Evolutionary conservation across 2,888 invertebrate genomes (phyloP).

Genomic region (Tipula unca): DNA sequence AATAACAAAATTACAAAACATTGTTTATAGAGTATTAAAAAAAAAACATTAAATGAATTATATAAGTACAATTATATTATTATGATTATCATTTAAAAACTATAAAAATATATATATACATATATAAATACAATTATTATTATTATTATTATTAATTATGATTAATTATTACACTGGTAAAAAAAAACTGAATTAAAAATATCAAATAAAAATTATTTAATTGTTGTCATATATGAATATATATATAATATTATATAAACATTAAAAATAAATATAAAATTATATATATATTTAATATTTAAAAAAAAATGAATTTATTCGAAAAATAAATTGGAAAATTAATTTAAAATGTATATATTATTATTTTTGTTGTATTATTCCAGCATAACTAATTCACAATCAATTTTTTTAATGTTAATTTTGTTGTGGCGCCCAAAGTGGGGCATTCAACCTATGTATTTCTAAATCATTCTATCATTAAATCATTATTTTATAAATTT

Average conservation of each 20-base stretch:
- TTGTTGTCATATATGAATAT: conserved; percentile 2
- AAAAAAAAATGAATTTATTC: conserved; percentile 9
- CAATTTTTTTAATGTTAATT: not conserved
- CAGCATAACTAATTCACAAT: too few species aligned
- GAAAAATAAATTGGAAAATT: not conserved
- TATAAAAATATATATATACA: not conserved
- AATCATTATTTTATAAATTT: too few species aligned
- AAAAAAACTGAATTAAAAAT: conserved; percentile 9
- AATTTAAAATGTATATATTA: not conserved
- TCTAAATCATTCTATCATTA: too few species aligned
- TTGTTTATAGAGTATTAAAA: not conserved
- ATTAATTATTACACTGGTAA: not conserved
- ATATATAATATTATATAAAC: not conserved
- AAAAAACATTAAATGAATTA: not conserved
- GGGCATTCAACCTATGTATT: not conserved
- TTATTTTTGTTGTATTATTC: not conserved
- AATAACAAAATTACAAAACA: not conserved
- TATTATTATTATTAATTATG: not conserved
- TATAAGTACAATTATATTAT: conserved; percentile 1
- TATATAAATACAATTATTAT: not conserved
- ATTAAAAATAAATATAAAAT: not conserved
- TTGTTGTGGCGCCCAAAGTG: not conserved
- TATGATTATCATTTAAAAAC: not conserved
- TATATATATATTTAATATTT: conserved; percentile 8
- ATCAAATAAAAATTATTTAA: not conserved